phyloP scores from a whole-genome alignment of 2,888 invertebrate species.

The Caenorhabditis sp. region DNA sequence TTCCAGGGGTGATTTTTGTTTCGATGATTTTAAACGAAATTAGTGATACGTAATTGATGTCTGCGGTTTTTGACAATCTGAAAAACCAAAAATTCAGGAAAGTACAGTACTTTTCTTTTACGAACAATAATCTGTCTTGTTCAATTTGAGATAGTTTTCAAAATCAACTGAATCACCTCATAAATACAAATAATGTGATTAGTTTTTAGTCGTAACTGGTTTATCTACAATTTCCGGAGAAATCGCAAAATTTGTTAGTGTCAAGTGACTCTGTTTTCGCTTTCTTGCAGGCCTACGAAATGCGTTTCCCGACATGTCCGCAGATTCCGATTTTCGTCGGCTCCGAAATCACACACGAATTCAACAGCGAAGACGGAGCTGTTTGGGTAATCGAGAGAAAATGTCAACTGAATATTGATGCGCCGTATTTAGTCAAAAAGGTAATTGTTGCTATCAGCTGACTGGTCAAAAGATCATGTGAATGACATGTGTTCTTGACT shows the following conservation, averaged over 20 bases:
- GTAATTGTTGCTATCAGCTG: slow-evolving; percentile 72
- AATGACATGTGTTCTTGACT: not conserved
- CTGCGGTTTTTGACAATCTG: no score
- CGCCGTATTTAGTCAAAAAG: slow-evolving; percentile 91
- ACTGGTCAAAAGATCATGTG: not conserved
- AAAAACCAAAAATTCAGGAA: no score
- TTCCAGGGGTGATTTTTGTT: no score
- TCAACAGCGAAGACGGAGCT: slow-evolving; percentile 81
- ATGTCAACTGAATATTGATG: slow-evolving; percentile 89
- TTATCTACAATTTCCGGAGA: not conserved
- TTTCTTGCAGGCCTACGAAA: slow-evolving; percentile 84
- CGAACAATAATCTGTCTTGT: no score
- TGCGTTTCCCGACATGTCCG: slow-evolving; percentile 88
- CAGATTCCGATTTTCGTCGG: slow-evolving; percentile 93
- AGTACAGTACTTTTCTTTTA: no score
- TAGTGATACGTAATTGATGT: no score
- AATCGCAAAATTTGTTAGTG: not conserved
- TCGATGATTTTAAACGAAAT: no score
- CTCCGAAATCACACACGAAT: slow-evolving; percentile 80
- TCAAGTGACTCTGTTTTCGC: not conserved
- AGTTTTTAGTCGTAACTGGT: not conserved
- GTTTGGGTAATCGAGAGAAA: slow-evolving; percentile 81
- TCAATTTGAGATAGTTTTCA: no score
- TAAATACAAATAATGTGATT: no score
- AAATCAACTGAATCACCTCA: no score